Evolutionary conservation across 2,113 vertebrate species (phyloP), one percentile per base, ranked within the genome.

Genomic region (Beaufortia kweichowensis): DNA sequence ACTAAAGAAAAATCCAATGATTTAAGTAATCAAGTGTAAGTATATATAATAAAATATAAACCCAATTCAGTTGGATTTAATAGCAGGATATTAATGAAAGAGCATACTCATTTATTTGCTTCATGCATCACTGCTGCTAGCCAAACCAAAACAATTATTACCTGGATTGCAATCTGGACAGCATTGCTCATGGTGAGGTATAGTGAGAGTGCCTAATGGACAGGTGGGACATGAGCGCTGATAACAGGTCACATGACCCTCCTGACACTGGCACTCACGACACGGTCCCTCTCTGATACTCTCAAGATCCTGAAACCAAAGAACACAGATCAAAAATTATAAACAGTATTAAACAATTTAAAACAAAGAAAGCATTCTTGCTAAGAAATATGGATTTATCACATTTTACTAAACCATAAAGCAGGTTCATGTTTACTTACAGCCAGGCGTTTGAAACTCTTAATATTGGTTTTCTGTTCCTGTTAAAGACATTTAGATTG

Each of bases 141-240:
- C 96, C 95, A 62, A 21, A 46, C 6, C 15, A 33, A 57, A 3
- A 66, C 9, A n/a, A n/a, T n/a, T 29, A 76, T 76, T 87, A 98
- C 97, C 96, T 89, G 91, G 85, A 15, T 83, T 85, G 83, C 97
- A 99, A 23, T 85, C 83, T 0, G 92, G 93, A 72, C 97, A 99
- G 88, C 97, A 98, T 1, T 39, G 80, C 0, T 89, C 94, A 17
- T 86, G 57, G 1, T 35, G 83, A 28, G 66, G 23, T 1, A 86
- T 55, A 0, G 93, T 77, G 68, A 94, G 84, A 35, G 84, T 92
- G 76, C 92, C 94, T 2, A 28, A 60, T 0, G 93, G 92, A 80
- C 97, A 99, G 0, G 91, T 91, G 0, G 86, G 88, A 76, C 97
- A 99, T 70, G 95, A 93, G 2, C 69, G 91, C 63, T 90, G 87